phyloP scores from a whole-genome alignment of 2,888 invertebrate species.

The Thereva nobilitata region DNA sequence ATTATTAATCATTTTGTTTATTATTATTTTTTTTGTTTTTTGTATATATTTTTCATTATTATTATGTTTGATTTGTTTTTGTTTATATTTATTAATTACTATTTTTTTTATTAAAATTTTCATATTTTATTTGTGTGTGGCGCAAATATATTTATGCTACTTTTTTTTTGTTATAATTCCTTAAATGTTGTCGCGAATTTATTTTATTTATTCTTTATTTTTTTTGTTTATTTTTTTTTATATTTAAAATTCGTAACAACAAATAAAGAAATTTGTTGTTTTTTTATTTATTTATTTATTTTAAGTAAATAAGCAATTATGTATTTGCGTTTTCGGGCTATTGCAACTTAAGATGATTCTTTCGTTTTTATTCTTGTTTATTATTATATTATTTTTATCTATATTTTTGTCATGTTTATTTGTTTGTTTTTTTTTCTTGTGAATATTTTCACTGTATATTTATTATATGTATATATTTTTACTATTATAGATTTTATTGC shows the following conservation, averaged over 20 bases:
- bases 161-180: too few species aligned
- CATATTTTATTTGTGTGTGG: conserved; percentile 20
- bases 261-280: background rate
- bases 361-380: background rate
- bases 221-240: too few species aligned
- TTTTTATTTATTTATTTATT: too few species aligned
- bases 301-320: background rate
- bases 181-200: too few species aligned
- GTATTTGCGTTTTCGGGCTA: conserved; percentile 39
- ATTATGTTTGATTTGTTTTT: background rate
- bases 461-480: background rate
- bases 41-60: conserved; percentile 18
- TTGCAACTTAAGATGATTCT: conserved; percentile 34
- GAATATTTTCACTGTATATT: background rate
- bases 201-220: too few species aligned
- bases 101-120: conserved; percentile 1
- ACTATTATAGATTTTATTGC: background rate
- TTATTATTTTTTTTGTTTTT: conserved; percentile 21
- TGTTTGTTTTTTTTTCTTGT: background rate
- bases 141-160: background rate
- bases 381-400: background rate
- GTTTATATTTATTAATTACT: background rate
- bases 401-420: conserved; percentile 1
- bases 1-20: conserved; percentile 4
- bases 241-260: conserved; percentile 5